Percentiles rank a stretch among this genome's conserved stretches.
Evolutionary conservation across 2,797 vertebrate genomes (phyloP).

Genomic region (Eulemur albifrons): DNA sequence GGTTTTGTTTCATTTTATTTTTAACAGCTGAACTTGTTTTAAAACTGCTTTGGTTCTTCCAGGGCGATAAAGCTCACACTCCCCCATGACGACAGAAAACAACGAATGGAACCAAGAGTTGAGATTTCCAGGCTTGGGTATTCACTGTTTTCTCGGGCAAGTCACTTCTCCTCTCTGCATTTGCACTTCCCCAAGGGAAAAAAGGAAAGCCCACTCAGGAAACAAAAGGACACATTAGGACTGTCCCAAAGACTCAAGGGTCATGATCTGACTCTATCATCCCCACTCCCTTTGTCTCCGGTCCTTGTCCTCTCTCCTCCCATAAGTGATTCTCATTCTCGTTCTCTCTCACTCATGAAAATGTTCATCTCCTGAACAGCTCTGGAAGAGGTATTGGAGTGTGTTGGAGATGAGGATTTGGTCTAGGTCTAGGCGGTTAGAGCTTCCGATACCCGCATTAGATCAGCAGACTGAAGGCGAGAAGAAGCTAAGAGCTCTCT

Average conservation of each 20-base stretch:
- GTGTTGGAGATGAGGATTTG: not conserved
- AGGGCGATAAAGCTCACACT: not conserved
- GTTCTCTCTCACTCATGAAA: not conserved
- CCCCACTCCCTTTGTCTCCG: not conserved
- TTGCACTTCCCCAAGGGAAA: not conserved
- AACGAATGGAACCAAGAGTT: not conserved
- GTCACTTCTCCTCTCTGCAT: not conserved
- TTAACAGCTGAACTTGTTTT: not conserved
- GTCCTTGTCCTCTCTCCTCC: not conserved
- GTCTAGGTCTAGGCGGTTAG: not conserved
- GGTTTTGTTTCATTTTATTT: not conserved
- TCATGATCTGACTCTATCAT: not conserved
- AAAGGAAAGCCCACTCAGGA: not conserved
- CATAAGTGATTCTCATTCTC: not conserved
- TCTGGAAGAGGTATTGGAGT: not conserved
- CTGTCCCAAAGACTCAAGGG: not conserved
- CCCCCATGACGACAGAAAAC: not conserved
- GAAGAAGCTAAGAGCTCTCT: not conserved
- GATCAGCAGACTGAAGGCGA: not conserved
- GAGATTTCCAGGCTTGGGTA: not conserved
- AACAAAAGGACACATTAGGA: not conserved
- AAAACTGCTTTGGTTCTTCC: not conserved
- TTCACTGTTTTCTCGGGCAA: not conserved
- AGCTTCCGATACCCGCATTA: not conserved
- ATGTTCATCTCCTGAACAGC: not conserved